Conservation (phyloP, 2,113 vertebrate genomes). For the Cettia cetti region DNA sequence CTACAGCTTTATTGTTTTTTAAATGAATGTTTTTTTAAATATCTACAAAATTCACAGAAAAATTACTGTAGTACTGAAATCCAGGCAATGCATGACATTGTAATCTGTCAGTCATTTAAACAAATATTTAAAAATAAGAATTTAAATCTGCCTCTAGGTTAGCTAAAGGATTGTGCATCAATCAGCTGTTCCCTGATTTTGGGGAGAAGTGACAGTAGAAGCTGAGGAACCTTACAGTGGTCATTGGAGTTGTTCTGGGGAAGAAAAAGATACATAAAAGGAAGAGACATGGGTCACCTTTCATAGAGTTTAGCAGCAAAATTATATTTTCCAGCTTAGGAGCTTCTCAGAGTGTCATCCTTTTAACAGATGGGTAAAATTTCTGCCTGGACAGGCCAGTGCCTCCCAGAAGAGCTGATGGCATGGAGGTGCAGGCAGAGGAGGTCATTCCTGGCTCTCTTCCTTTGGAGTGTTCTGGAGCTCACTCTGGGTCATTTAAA, state of each 20-base stretch:
- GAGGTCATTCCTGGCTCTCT: neutral
- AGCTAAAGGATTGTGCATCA: neutral
- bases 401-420: neutral
- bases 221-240: neutral
- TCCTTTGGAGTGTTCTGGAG: neutral
- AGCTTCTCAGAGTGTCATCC: neutral
- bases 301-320: neutral
- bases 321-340: neutral
- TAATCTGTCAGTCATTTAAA: neutral
- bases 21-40: neutral
- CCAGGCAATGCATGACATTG: neutral
- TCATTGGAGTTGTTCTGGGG: neutral
- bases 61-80: neutral
- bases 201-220: neutral
- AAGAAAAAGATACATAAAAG: neutral
- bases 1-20: neutral
- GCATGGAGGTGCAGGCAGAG: neutral
- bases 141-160: neutral
- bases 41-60: neutral
- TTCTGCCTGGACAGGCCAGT: neutral
- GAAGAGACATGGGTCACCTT: neutral
- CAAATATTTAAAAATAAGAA: neutral
- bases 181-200: neutral
- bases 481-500: neutral
- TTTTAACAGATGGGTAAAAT: neutral